A percentile compares a stretch with the other conserved stretches of the same genome.
Evolutionary conservation across 1,140 invertebrate species (phyloP).

Genomic region (Condylostylus longicornis): DNA sequence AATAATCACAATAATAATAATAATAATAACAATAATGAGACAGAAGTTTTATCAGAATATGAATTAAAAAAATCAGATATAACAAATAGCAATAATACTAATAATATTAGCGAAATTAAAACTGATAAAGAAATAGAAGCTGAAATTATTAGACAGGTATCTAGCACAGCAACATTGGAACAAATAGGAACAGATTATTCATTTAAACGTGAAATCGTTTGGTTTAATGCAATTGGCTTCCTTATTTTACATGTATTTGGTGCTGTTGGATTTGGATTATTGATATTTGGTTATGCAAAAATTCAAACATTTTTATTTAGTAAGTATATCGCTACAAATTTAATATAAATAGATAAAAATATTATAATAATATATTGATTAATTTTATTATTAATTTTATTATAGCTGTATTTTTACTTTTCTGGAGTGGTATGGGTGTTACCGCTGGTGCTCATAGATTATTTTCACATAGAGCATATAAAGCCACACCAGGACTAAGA

Average conservation of each 20-base stretch:
- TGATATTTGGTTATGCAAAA: background rate
- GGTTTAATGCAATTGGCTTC: conserved; percentile 38
- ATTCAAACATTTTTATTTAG: background rate
- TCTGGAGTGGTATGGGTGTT: conserved; percentile 37
- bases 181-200: conserved; percentile 33
- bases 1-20: too few species aligned
- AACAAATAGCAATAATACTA: too few species aligned
- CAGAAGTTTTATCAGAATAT: too few species aligned
- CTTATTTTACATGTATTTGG: conserved; percentile 29
- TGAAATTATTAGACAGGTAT: too few species aligned
- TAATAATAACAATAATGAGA: too few species aligned
- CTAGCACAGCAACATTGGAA: too few species aligned
- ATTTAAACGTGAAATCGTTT: conserved; percentile 36
- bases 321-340: background rate
- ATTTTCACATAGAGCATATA: conserved; percentile 51
- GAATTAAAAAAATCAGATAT: too few species aligned
- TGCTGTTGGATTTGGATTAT: background rate
- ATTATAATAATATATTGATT: background rate
- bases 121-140: too few species aligned
- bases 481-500: conserved; percentile 38
- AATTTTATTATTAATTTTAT: background rate
- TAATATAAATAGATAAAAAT: too few species aligned
- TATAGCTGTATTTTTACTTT: conserved; percentile 5
- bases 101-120: too few species aligned
- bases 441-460: conserved; percentile 51